Evolutionary conservation across 1,140 invertebrate genomes (phyloP), one percentile per base, ranked within the genome.

Genomic region (Lepidurus arcticus): DNA sequence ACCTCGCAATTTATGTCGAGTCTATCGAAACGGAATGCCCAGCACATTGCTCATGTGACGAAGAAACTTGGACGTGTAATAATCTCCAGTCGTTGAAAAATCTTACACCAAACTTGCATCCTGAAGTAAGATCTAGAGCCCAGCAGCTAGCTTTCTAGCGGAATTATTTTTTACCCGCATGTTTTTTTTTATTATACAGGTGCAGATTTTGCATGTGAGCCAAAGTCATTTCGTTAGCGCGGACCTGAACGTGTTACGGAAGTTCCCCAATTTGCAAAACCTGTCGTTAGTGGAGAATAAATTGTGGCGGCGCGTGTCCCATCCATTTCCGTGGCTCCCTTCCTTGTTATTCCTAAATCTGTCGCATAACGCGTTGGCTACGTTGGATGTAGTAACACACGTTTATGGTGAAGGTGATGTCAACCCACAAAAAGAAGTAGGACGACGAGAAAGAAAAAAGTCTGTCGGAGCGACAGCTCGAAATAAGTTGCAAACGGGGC

Each of bases 271-370:
- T 65, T 65, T 65, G 53, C 53, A 65, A 65, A 65, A 65, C 53
- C 21, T 65, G n/a, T 65, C 53, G 53, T 65, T 65, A 65, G 53
- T 65, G 53, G 53, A 65, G 53, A 65, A 65, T 16, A 65, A 65
- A 65, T 16, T 65, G 53, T 65, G 53, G 53, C 53, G n/a, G 53
- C 53, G n/a, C 53, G 53, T 21, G 53, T 65, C 53, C 53, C 16
- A 65, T 13, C 53, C 53, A 16, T 65, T 65, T 0, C 53, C 53
- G 8, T 21, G 16, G 13, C 53, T 65, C 16, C 53, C 53, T 21
- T 65, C 53, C 53, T 65, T 65, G 53, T 65, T 65, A 65, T 65
- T 65, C 53, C 53, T 65, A 65, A 65, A 65, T 21, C 21, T 65
- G 53, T 65, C 53, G 13, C 53, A 65, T 65, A 65, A 65, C 53